Evolutionary conservation across 2,113 vertebrate genomes (phyloP).

Genomic region (Vanacampus margaritifer): DNA sequence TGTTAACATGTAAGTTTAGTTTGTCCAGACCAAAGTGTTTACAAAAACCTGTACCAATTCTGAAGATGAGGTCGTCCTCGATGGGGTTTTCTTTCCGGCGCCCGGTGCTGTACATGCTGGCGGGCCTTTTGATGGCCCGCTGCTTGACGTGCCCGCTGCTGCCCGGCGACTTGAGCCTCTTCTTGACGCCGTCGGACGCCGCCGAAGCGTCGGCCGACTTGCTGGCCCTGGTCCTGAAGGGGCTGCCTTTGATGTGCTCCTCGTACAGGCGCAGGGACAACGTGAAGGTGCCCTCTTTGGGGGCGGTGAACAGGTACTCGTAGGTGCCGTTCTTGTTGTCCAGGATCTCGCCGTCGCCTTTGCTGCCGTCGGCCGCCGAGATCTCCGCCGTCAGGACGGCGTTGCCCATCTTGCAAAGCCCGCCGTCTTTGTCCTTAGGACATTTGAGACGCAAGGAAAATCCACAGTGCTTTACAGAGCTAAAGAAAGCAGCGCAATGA

Average conservation of each 20-base stretch:
- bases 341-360: conserved; percentile 84
- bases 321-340: conserved; percentile 99
- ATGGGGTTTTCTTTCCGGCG: conserved; percentile 94
- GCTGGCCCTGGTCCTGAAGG: conserved; percentile 87
- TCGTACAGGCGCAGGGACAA: conserved; percentile 88
- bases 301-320: conserved; percentile 85
- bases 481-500: too few relatives aligned
- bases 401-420: conserved; percentile 92
- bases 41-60: conserved; percentile 76
- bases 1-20: too few relatives aligned
- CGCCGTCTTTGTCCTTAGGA: conserved; percentile 85
- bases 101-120: conserved; percentile 94
- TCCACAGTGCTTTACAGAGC: too few relatives aligned
- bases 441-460: not conserved
- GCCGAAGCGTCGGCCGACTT: conserved; percentile 83
- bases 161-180: conserved; percentile 88
- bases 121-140: conserved; percentile 89
- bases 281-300: conserved; percentile 86
- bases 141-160: conserved; percentile 90
- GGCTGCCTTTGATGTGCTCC: conserved; percentile 93
- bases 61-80: conserved; percentile 92
- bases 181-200: conserved; percentile 83
- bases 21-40: too few relatives aligned
- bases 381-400: conserved; percentile 87
- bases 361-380: conserved; percentile 81